These are phyloP conservation scores for Ormyrus nitidulus DNA, from an alignment of 2,888 invertebrate species.

Conservation along the genomic window DNA sequence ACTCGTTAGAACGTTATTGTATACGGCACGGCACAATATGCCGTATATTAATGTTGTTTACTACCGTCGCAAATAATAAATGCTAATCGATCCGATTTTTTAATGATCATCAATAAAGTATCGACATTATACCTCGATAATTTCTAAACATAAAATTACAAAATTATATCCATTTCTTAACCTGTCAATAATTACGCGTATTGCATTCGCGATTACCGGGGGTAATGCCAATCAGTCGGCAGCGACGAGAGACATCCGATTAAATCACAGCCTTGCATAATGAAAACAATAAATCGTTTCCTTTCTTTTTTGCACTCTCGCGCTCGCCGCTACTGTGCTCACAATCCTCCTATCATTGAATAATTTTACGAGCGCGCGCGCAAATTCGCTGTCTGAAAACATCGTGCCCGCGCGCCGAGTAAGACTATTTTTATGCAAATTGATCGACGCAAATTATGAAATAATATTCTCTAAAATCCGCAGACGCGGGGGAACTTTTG, in stretches of 20 bases:
- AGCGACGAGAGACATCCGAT: not conserved
- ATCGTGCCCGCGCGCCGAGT: not conserved
- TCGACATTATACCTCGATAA: not conserved
- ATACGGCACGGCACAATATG: too few relatives aligned
- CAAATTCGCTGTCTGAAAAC: not conserved
- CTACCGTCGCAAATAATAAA: too few relatives aligned
- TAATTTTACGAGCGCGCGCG: not conserved
- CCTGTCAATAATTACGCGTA: constrained; percentile 7
- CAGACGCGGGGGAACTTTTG: too few relatives aligned
- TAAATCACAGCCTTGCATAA: constrained; percentile 23
- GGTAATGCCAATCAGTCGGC: constrained; percentile 19
- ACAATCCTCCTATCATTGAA: not conserved
- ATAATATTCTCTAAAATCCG: constrained; percentile 11
- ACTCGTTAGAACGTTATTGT: too few relatives aligned
- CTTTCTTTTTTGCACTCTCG: not conserved
- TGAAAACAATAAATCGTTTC: constrained; percentile 31
- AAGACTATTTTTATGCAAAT: constrained; percentile 9
- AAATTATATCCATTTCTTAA: constrained; percentile 24
- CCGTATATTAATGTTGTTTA: too few relatives aligned
- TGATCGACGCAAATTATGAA: constrained; percentile 13
- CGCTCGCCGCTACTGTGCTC: not conserved
- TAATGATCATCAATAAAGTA: not conserved
- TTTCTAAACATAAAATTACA: not conserved
- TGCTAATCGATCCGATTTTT: not conserved
- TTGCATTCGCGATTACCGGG: constrained; percentile 10